phyloP scores from a whole-genome alignment of 2,797 vertebrate species.

The Lepilemur ruficaudatus region DNA sequence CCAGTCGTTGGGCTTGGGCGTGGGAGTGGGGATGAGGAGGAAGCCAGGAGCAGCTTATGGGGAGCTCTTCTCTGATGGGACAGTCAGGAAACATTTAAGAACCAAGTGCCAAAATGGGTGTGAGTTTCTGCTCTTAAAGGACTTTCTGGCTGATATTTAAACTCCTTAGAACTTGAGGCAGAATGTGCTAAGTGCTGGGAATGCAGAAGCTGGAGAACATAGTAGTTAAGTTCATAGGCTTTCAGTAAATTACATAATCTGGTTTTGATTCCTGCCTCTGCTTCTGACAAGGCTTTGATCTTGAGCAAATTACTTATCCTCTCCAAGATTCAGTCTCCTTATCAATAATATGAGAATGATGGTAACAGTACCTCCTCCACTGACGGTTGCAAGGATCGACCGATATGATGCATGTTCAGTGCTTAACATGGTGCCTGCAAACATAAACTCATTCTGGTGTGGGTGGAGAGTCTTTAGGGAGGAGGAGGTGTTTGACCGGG shows the following conservation, averaged over 20 bases:
- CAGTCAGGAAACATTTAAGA: not conserved
- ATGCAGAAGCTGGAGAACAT: not conserved
- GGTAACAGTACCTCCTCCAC: not conserved
- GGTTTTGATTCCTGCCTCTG: not conserved
- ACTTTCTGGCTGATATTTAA: not conserved
- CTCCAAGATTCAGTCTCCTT: not conserved
- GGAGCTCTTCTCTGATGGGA: not conserved
- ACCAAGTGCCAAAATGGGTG: not conserved
- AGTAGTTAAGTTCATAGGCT: not conserved
- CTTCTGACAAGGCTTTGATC: not conserved
- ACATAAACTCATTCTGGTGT: not conserved
- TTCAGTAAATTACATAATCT: not conserved
- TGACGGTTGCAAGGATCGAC: not conserved
- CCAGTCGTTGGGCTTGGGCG: not conserved
- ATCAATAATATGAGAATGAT: not conserved
- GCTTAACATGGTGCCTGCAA: not conserved
- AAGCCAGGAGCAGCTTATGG: not conserved
- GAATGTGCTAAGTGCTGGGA: not conserved
- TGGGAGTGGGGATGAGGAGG: not conserved
- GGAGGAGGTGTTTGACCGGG: not conserved
- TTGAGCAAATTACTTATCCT: not conserved
- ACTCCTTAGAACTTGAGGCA: not conserved
- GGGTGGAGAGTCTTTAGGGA: not conserved
- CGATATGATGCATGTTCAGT: not conserved
- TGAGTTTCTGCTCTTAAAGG: not conserved